These are phyloP conservation scores for Eptatretus burgeri DNA, from an alignment of 2,113 vertebrate genomes.

Conservation along the genomic window DNA sequence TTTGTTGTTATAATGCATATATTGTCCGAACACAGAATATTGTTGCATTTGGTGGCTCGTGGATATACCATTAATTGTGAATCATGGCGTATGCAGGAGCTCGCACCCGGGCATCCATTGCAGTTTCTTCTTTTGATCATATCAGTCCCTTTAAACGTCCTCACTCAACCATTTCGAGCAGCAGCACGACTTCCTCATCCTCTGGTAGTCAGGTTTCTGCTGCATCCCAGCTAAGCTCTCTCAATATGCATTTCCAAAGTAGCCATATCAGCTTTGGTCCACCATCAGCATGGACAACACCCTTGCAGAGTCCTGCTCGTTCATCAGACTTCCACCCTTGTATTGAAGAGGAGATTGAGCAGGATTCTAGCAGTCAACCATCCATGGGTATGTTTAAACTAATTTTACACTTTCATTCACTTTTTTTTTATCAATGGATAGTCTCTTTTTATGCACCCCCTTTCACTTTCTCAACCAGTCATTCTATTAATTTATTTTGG, in stretches of 20 bases:
- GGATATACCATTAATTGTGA: background rate
- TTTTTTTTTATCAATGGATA: no score
- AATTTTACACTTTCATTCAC: no score
- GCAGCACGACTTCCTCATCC: constrained; percentile 15
- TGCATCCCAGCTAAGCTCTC: background rate
- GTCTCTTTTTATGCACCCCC: no score
- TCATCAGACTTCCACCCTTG: background rate
- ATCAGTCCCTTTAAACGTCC: background rate
- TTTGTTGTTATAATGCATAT: background rate
- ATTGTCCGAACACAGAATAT: background rate
- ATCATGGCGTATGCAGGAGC: background rate
- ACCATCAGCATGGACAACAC: background rate
- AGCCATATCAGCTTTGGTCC: background rate
- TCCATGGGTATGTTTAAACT: background rate
- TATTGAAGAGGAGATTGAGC: constrained; percentile 2
- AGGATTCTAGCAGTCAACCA: background rate
- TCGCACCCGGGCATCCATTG: constrained; percentile 2
- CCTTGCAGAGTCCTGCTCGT: background rate
- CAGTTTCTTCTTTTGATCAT: constrained; percentile 1
- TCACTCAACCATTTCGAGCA: constrained; percentile 4
- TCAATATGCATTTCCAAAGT: background rate
- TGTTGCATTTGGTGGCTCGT: background rate
- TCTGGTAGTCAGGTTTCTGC: constrained; percentile 20
- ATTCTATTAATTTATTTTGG: no score
- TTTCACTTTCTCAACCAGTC: no score